phyloP scores from a whole-genome alignment of 2,113 vertebrate genomes.

The Sorex araneus region DNA sequence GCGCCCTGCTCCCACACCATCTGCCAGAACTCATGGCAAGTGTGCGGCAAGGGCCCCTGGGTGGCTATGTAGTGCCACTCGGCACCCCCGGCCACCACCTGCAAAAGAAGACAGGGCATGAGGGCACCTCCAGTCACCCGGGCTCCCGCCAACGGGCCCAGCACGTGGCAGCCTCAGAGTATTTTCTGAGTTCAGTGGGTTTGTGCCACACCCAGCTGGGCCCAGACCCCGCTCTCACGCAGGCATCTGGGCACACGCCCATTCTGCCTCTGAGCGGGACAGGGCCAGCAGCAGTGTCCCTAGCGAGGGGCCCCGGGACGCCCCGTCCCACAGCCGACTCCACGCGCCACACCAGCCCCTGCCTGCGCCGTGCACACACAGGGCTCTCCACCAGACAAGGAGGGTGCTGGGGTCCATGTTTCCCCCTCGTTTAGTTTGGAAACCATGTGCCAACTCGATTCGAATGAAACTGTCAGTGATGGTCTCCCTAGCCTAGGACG shows the following conservation, averaged over 20 bases:
- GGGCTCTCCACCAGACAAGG: not conserved
- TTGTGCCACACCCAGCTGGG: not conserved
- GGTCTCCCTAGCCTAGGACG: slow-evolving; percentile 50
- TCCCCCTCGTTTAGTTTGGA: slow-evolving; percentile 53
- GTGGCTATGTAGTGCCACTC: slow-evolving; percentile 98
- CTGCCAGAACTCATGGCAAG: slow-evolving; percentile 98
- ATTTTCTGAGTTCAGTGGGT: not conserved
- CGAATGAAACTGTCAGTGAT: slow-evolving; percentile 15
- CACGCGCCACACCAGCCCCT: too few species aligned
- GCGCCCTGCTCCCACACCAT: slow-evolving; percentile 98
- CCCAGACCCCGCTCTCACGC: too few species aligned
- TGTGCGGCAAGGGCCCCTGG: slow-evolving; percentile 95
- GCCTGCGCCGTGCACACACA: too few species aligned
- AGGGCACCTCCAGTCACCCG: not conserved
- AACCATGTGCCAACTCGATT: slow-evolving; percentile 47
- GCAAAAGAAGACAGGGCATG: slow-evolving; percentile 23
- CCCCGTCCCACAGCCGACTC: too few species aligned
- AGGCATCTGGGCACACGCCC: too few species aligned
- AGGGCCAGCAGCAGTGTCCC: too few species aligned
- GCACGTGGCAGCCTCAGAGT: too few species aligned
- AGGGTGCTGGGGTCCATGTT: not conserved
- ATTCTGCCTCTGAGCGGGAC: too few species aligned
- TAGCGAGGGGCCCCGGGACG: too few species aligned
- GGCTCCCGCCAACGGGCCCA: too few species aligned
- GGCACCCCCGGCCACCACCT: slow-evolving; percentile 95